Evolutionary conservation across 2,888 invertebrate genomes (phyloP), one percentile per base, ranked within the genome.

Genomic region (Drosophila algonquin): DNA sequence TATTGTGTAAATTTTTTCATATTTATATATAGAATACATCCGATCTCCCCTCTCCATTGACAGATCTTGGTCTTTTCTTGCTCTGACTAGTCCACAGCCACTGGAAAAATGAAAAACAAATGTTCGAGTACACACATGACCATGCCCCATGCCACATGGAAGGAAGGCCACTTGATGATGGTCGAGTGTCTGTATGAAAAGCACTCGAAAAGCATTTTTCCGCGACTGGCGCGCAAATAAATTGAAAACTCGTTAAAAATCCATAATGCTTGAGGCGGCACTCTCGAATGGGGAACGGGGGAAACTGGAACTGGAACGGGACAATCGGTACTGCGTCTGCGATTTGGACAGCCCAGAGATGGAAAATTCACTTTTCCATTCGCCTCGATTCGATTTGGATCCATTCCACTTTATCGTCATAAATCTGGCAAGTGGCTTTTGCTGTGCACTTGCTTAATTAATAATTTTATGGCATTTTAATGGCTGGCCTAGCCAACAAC

Each of bases 171-270:
- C 85, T 85, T 87, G 85, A 85, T 89, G 85, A 85, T 87, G 69
- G 71, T 85, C 89, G 85, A 85, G 89, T 87, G 88, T 88, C 88
- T 87, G 70, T 85, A 86, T 87, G 87, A 86, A 89, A 89, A 89
- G 88, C 86, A 85, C 89, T 85, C 68, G 85, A 85, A 82, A 84
- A 21, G 21, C 45, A 80, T 83, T 88, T 74, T 71, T 72, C 76
- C 58, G 75, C 60, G 77, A 73, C 78, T 89, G 87, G 89, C 82
- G 89, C 85, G 83, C 91, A 90, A 90, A 89, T 91, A 91, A 91
- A 90, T 90, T 90, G 91, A 91, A 91, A 91, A 91, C 91, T 92
- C 92, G 91, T 91, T 91, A 91, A 91, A 91, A 91, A 92, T 89
- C 90, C 92, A 91, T 92, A 92, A 92, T 92, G 83, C 83, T 88